Evolutionary conservation across 2,797 vertebrate species (phyloP), one percentile per base, ranked within the genome.

Genomic region (Eremophila alpestris): DNA sequence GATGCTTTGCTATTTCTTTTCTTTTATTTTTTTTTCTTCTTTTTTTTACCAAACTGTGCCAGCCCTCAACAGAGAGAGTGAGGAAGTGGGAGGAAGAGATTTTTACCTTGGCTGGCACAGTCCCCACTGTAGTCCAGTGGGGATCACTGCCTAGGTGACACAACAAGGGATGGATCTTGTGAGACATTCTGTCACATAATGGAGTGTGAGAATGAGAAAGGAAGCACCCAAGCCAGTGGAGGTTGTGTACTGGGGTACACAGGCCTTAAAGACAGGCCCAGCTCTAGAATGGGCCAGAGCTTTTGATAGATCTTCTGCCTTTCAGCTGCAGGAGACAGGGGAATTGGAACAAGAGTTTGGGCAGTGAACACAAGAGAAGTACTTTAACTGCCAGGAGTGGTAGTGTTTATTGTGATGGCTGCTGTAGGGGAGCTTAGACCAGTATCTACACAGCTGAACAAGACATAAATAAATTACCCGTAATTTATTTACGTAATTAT

Each of bases 71-170:
- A 58, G 16, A 65, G 32, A 63, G 36, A 56, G 7, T 11, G 16
- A 79, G 20, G 13, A 82, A 86, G 23, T 1, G 3, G 7, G 34
- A 71, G 17, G 26, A 89, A 55, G 32, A 52, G 10, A 29, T 32
- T 83, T 24, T 48, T 59, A 16, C 29, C 40, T 68, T 2, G 1
- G 23, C 34, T 5, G 5, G 9, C 10, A 30, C 0, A 5, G 38
- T 41, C 36, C 36, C 36, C 36, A 38, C 36, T 38, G 38, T 38
- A 38, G 11, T 38, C 41, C 24, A 24, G 45, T 54, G 45, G 16
- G n/a, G 4, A 48, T 30, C 9, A 8, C 19, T 73, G 38, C 48
- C 29, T 16, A 38, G 13, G 16, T 52, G 43, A 32, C 13, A n/a
- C 19, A 56, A 13, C 23, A 64, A 10, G 36, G 43, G 45, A 10